These are phyloP conservation scores for Sarcophaga carnaria DNA, from an alignment of 2,888 invertebrate genomes.

Conservation along the genomic window DNA sequence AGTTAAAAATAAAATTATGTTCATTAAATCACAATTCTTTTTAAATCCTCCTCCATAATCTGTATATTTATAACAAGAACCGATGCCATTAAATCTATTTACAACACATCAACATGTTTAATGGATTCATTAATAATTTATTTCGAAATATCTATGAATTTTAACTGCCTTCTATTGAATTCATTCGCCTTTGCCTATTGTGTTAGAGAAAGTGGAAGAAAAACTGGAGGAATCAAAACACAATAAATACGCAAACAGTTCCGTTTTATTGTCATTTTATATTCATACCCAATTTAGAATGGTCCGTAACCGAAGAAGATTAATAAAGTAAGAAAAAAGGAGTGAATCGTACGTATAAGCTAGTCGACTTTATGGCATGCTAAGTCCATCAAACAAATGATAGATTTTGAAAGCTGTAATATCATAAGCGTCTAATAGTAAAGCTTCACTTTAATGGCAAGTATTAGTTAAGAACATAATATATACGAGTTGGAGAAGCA, in stretches of 20 bases:
- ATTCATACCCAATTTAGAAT: slow-evolving; percentile 4
- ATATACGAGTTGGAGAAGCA: too few species aligned
- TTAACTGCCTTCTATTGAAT: slow-evolving; percentile 29
- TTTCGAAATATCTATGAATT: slow-evolving; percentile 9
- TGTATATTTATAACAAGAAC: not conserved
- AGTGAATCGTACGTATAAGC: too few species aligned
- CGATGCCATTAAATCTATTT: not conserved
- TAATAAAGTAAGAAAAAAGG: too few species aligned
- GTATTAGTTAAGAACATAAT: too few species aligned
- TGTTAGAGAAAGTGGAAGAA: not conserved
- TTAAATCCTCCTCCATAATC: not conserved
- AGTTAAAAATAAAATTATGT: too few species aligned
- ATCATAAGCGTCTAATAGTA: too few species aligned
- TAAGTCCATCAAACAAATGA: too few species aligned
- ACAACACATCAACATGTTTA: slow-evolving; percentile 13
- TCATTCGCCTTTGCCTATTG: not conserved
- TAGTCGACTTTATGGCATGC: too few species aligned
- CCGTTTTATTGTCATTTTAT: slow-evolving; percentile 3
- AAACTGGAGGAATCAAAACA: not conserved
- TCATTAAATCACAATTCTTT: too few species aligned
- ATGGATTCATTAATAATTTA: slow-evolving; percentile 46
- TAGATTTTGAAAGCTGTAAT: too few species aligned
- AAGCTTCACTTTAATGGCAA: too few species aligned
- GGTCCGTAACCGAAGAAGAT: too few species aligned
- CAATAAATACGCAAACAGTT: not conserved